Evolutionary conservation across 2,113 vertebrate species (phyloP).

Genomic region (Eubucco bourcierii): DNA sequence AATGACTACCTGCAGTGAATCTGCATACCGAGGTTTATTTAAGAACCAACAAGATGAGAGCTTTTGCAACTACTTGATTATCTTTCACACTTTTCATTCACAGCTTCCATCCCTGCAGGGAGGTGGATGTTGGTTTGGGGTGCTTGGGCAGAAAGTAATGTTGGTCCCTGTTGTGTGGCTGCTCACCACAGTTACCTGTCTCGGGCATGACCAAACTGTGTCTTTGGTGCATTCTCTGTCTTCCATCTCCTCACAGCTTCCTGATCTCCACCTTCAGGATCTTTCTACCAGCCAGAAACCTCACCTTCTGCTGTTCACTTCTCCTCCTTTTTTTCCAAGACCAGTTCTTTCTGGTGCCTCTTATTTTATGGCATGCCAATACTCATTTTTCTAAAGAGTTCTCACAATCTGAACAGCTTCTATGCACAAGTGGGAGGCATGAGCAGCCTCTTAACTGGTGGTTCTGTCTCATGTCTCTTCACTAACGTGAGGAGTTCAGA

Average conservation of each 20-base stretch:
- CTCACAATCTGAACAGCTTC: not conserved
- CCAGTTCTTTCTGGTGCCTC: not conserved
- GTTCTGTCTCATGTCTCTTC: not conserved
- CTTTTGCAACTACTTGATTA: not conserved
- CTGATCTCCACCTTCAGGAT: not conserved
- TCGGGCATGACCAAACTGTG: not conserved
- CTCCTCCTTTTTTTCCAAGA: not conserved
- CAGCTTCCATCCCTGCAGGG: not conserved
- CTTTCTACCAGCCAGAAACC: not conserved
- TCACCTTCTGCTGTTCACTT: rapidly evolving
- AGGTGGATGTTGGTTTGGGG: not conserved
- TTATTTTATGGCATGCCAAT: not conserved
- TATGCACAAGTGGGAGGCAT: not conserved
- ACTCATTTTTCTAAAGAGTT: not conserved
- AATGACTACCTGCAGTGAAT: not conserved
- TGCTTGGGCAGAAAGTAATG: rapidly evolving
- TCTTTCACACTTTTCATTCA: not conserved
- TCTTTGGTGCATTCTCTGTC: not conserved
- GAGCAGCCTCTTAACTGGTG: not conserved
- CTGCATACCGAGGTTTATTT: not conserved
- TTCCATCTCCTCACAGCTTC: not conserved
- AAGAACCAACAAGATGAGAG: not conserved
- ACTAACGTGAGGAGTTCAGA: not conserved
- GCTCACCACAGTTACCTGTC: not conserved
- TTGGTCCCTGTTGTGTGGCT: not conserved